A percentile compares a stretch with the other conserved stretches of the same genome.
These are phyloP conservation scores for Hirundo rustica DNA, from an alignment of 2,797 vertebrate species.

Conservation along the genomic window DNA sequence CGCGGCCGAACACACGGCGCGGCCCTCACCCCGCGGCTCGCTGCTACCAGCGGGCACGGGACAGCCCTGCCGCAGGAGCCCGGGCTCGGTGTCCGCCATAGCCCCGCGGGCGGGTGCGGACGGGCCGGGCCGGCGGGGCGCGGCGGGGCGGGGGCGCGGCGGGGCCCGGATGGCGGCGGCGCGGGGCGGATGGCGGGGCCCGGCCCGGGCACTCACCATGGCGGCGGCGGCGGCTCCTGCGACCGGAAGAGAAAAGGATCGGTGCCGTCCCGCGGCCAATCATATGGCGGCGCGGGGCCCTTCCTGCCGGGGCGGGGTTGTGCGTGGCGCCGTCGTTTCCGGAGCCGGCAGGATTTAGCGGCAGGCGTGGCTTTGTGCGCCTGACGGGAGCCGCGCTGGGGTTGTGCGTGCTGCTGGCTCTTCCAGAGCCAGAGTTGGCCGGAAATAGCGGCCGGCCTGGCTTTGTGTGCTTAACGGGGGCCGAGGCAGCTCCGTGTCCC, in stretches of 20 bases:
- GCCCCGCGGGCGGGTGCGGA: accelerated
- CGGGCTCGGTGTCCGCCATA: accelerated
- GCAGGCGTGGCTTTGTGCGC: accelerated
- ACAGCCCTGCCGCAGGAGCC: accelerated
- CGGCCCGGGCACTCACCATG: background rate
- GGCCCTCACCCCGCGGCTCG: background rate
- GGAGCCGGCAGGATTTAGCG: accelerated
- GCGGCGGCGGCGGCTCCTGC: accelerated
- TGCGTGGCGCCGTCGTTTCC: accelerated
- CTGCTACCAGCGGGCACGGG: background rate
- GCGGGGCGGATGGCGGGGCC: background rate
- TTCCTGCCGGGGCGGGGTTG: accelerated
- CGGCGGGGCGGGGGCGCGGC: accelerated
- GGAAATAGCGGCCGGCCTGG: too few relatives aligned
- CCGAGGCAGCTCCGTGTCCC: accelerated
- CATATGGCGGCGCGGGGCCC: background rate
- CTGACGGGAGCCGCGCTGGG: accelerated
- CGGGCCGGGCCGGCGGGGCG: accelerated
- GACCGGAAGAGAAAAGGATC: background rate
- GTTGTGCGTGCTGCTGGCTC: too few relatives aligned
- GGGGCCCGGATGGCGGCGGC: background rate
- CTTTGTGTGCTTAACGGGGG: too few relatives aligned
- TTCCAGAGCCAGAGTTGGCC: too few relatives aligned
- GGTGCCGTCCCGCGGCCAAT: background rate
- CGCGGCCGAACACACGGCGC: accelerated